phyloP scores from a whole-genome alignment of 2,888 invertebrate species.

The Lasioglossum villosulum region DNA sequence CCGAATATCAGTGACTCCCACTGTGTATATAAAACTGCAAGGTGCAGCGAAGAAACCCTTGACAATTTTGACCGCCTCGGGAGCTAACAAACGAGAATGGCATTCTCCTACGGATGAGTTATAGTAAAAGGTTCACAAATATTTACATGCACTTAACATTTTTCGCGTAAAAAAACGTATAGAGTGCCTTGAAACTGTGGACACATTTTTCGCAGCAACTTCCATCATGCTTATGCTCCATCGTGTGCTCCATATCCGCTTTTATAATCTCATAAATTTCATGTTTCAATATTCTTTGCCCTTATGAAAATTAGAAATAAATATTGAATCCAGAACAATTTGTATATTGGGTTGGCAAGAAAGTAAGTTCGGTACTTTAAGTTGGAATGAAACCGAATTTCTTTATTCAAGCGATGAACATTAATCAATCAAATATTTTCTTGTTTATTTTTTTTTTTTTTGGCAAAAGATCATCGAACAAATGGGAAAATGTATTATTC shows the following conservation, averaged over 20 bases:
- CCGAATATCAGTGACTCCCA: too few relatives aligned
- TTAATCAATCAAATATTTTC: too few relatives aligned
- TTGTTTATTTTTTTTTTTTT: too few relatives aligned
- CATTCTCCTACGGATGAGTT: background rate
- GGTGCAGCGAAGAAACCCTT: background rate
- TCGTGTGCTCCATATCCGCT: background rate
- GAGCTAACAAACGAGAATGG: background rate
- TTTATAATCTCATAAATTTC: background rate
- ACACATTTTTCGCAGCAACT: background rate
- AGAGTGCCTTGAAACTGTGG: background rate
- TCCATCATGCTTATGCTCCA: background rate
- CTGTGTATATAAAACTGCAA: too few relatives aligned
- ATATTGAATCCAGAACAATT: background rate
- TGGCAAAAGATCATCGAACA: too few relatives aligned
- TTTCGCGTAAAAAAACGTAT: background rate
- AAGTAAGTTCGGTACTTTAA: too few relatives aligned
- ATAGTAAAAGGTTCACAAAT: conserved; percentile 1
- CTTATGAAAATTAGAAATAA: too few relatives aligned
- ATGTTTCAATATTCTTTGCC: background rate
- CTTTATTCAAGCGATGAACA: too few relatives aligned
- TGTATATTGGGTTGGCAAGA: background rate
- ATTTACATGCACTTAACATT: background rate
- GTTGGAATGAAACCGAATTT: too few relatives aligned
- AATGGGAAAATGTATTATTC: too few relatives aligned
- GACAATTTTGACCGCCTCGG: background rate